Conservation (phyloP, 2,113 vertebrate genomes). For the Platanista minor region DNA sequence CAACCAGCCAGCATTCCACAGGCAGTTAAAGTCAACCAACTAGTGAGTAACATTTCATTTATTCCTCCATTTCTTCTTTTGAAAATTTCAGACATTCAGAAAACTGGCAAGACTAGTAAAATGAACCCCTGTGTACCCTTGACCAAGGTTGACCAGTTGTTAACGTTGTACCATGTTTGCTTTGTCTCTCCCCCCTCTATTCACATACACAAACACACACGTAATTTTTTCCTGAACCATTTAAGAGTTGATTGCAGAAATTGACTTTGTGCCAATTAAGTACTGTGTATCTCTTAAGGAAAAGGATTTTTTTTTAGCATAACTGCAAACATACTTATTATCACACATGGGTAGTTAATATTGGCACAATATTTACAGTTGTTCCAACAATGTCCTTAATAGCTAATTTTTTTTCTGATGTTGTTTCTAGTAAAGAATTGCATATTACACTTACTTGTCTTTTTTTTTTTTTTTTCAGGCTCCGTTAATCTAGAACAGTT, state of each 20-base stretch:
- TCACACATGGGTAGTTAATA: neutral
- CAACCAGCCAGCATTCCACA: slow-evolving; percentile 70
- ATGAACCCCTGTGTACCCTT: neutral
- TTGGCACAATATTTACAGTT: neutral
- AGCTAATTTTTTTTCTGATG: neutral
- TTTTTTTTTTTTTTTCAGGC: neutral
- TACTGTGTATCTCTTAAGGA: neutral
- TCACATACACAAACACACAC: neutral
- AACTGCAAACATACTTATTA: neutral
- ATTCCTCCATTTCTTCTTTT: neutral
- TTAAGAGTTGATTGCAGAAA: neutral
- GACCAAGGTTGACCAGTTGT: neutral
- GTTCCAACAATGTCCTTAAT: neutral
- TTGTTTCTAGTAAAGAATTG: neutral
- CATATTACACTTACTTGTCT: neutral
- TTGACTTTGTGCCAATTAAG: neutral
- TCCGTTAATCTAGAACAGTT: neutral
- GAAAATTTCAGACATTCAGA: neutral
- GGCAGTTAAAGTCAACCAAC: slow-evolving; percentile 78
- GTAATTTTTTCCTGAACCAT: neutral
- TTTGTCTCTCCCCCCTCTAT: neutral
- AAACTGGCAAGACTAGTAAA: neutral
- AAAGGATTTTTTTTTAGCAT: neutral
- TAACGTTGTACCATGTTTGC: neutral
- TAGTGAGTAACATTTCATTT: slow-evolving; percentile 81